Conservation (phyloP, 2,888 invertebrate genomes). For the Caenorhabditis drosophilae region DNA sequence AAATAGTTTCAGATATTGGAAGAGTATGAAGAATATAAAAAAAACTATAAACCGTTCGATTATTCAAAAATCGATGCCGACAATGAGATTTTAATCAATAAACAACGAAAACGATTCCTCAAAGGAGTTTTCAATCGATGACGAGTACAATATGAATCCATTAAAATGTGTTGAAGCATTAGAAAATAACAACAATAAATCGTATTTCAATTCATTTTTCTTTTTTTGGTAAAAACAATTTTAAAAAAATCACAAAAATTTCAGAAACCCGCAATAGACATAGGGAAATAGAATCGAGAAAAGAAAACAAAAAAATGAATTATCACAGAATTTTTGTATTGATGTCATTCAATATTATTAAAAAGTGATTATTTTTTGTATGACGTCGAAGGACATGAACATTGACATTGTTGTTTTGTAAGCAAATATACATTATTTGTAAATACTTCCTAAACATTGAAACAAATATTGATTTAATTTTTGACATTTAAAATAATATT, state of each 20-base stretch:
- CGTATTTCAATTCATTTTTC: neutral
- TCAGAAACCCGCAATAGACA: too few species aligned
- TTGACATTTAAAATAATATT: too few species aligned
- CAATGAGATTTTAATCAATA: neutral
- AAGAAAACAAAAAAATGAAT: too few species aligned
- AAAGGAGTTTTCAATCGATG: neutral
- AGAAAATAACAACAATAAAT: neutral
- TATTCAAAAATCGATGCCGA: neutral
- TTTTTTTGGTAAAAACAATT: neutral
- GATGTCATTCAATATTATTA: too few species aligned
- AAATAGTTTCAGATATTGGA: neutral
- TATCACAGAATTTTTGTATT: too few species aligned
- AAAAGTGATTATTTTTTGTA: too few species aligned
- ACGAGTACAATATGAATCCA: neutral
- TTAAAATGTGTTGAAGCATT: neutral
- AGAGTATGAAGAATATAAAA: neutral
- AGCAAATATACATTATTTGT: constrained; percentile 41
- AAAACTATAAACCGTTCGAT: neutral
- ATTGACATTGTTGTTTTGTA: constrained; percentile 43
- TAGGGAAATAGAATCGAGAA: too few species aligned
- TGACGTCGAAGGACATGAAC: constrained; percentile 30
- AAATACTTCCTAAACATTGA: too few species aligned
- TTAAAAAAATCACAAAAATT: neutral
- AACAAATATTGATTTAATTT: too few species aligned
- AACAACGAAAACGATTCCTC: neutral